Evolutionary conservation across 2,797 vertebrate species (phyloP).

Genomic region (Phalanger gymnotis): DNA sequence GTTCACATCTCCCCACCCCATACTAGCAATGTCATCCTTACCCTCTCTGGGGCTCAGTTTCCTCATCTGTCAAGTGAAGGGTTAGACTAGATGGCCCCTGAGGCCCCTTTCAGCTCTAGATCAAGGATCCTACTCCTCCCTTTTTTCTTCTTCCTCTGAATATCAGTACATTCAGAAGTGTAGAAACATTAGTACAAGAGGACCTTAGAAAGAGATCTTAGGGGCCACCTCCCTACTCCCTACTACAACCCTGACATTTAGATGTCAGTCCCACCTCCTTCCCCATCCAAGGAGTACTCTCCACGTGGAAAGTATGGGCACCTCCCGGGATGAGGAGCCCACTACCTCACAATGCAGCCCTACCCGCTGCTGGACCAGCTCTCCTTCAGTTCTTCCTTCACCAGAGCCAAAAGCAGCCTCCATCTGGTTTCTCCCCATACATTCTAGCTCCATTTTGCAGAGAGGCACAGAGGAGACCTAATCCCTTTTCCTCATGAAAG

Average conservation of each 20-base stretch:
- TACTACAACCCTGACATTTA: too few species aligned
- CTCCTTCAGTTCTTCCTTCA: neutral
- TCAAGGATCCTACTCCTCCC: neutral
- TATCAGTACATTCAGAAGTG: neutral
- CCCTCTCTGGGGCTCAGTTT: neutral
- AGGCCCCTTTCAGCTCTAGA: neutral
- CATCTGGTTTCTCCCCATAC: neutral
- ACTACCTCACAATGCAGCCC: neutral
- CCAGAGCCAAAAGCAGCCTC: neutral
- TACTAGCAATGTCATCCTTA: neutral
- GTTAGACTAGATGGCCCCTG: neutral
- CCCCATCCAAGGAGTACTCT: neutral
- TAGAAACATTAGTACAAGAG: neutral
- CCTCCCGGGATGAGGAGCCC: neutral
- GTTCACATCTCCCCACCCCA: neutral
- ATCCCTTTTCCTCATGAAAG: neutral
- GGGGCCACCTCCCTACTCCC: too few species aligned
- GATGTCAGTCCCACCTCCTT: neutral
- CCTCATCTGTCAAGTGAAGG: neutral
- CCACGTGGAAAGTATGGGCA: neutral
- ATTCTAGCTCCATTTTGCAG: neutral
- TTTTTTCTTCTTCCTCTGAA: neutral
- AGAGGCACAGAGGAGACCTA: neutral
- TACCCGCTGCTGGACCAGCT: neutral
- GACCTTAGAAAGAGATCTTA: neutral